Percentiles rank a stretch among this genome's conserved stretches.
Evolutionary conservation across 2,113 vertebrate genomes (phyloP).

Genomic region (Okapia johnstoni): DNA sequence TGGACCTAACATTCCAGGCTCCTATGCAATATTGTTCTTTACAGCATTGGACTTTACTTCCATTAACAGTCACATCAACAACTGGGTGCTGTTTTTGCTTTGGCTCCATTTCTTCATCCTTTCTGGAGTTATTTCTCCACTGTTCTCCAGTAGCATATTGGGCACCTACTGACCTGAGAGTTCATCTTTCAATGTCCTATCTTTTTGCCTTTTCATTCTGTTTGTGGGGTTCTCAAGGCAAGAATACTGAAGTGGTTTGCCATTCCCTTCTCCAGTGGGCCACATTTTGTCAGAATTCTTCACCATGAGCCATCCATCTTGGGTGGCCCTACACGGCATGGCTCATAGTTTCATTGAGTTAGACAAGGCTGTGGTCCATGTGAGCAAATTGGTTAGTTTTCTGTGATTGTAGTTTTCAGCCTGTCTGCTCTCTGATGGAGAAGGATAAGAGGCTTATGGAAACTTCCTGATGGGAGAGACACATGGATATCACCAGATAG

Average conservation of each 20-base stretch:
- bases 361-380: neutral
- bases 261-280: neutral
- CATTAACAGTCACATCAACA: neutral
- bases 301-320: neutral
- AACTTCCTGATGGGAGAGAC: neutral
- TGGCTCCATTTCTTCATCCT: neutral
- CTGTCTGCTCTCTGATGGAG: neutral
- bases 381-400: neutral
- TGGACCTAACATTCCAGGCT: neutral
- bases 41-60: neutral
- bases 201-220: neutral
- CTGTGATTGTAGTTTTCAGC: neutral
- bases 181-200: neutral
- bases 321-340: neutral
- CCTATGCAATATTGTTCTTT: neutral
- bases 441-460: neutral
- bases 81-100: neutral
- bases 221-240: neutral
- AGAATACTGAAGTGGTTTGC: neutral
- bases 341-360: neutral
- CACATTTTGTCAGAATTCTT: neutral
- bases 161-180: neutral
- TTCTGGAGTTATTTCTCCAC: neutral
- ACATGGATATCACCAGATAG: neutral
- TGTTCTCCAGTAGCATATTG: neutral